Percentiles rank a stretch among this genome's conserved stretches.
Evolutionary conservation across 1,140 invertebrate species (phyloP).

Genomic region (Macrosteles quadrilineatus): DNA sequence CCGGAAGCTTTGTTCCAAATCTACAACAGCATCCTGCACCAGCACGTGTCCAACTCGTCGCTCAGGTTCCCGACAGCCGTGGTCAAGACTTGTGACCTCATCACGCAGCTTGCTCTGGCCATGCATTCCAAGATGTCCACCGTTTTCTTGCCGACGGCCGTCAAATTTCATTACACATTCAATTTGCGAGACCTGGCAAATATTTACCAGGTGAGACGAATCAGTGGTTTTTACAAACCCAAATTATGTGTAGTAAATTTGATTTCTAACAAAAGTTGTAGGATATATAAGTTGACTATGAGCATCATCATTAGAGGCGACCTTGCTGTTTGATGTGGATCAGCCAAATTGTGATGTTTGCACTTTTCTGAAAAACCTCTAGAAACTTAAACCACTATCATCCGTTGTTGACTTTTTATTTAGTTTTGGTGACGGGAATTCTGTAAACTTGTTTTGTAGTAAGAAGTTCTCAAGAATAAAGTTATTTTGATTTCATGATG

Average conservation of each 20-base stretch:
- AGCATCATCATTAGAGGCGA: too few relatives aligned
- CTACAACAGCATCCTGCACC: constrained; percentile 77
- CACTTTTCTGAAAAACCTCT: too few relatives aligned
- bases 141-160: constrained; percentile 85
- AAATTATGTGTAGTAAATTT: constrained; percentile 6
- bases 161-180: constrained; percentile 95
- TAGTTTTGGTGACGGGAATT: too few relatives aligned
- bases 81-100: constrained; percentile 56
- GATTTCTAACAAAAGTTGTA: too few relatives aligned
- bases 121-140: constrained; percentile 76
- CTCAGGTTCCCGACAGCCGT: constrained; percentile 67
- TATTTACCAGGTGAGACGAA: constrained; percentile 79
- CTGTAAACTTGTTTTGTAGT: too few relatives aligned
- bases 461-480: too few relatives aligned
- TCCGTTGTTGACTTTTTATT: too few relatives aligned
- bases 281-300: too few relatives aligned
- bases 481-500: too few relatives aligned
- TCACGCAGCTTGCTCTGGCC: constrained; percentile 72
- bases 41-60: constrained; percentile 69
- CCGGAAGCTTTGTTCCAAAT: constrained; percentile 80
- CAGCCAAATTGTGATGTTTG: too few relatives aligned
- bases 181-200: constrained; percentile 92
- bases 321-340: too few relatives aligned
- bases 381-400: too few relatives aligned
- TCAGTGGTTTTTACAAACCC: neutral